Evolutionary conservation across 2,888 invertebrate genomes (phyloP), one percentile per base, ranked within the genome.

Genomic region (Neoscelio sp.): DNA sequence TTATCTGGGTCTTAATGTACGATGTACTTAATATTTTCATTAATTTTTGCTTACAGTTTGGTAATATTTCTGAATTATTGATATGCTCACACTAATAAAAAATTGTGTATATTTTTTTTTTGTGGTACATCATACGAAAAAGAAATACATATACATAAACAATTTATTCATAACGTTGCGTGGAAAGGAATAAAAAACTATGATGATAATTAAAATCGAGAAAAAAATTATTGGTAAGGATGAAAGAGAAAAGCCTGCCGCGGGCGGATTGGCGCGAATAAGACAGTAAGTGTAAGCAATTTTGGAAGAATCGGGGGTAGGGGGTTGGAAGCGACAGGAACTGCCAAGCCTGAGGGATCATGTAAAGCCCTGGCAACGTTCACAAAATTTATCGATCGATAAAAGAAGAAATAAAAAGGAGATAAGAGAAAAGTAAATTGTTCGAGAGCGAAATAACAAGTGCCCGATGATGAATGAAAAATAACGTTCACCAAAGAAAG

Each of bases 331-430:
- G 18, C 10, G 44, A 44, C 20, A 52, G 68, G 33, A 48, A 70
- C 58, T 71, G 71, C 62, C 60, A 62, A 62, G 60, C 62, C 62
- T 52, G 42, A 4, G 52, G 60, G 42, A 62, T 62, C 50, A 44
- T 62, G 46, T 62, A 64, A 73, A 62, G 35, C 54, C n/a, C 54
- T 71, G 71, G 62, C 54, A 73, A 30, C 56, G 54, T 58, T 65
- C 74, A 30, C 65, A 38, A 74, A 74, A 74, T 64, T 54, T 64
- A 64, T 73, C 64, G 64, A 73, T 64, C 64, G 56, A 73, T 73
- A 64, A 73, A 73, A 67, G 38, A 52, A 62, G 52, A 62, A 60
- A 52, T 44, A 52, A 52, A 44, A 60, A 12, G 17, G 40, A 54
- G 54, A 62, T 62, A 54, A 71, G 54, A 62, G 52, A 60, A 52